Evolutionary conservation across 1,140 invertebrate species (phyloP).

Genomic region (Eupeodes corollae): DNA sequence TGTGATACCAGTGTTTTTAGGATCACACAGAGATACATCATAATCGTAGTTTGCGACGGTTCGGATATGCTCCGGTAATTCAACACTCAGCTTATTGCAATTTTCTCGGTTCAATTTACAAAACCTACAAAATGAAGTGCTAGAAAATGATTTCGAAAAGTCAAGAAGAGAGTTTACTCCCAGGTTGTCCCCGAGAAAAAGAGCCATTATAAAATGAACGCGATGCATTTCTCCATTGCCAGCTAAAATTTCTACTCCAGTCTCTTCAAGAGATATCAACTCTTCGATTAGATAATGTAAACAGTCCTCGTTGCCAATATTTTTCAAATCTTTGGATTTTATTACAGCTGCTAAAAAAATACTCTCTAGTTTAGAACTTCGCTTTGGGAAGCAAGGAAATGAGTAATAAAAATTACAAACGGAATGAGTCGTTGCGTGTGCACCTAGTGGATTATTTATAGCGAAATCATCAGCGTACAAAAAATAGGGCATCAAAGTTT

Average conservation of each 20-base stretch:
- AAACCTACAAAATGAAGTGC: too few relatives aligned
- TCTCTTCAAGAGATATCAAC: background rate
- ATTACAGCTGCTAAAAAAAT: background rate
- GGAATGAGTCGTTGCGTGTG: background rate
- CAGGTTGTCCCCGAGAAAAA: too few relatives aligned
- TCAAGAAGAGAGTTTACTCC: too few relatives aligned
- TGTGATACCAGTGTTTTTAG: constrained; percentile 1
- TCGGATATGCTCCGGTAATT: too few relatives aligned
- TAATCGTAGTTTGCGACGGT: background rate
- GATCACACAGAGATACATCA: background rate
- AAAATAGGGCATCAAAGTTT: background rate
- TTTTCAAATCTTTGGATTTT: background rate
- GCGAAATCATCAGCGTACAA: background rate
- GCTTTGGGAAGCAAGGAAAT: background rate
- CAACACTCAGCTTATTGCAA: too few relatives aligned
- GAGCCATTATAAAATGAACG: too few relatives aligned
- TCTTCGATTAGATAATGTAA: background rate
- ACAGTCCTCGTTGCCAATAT: background rate
- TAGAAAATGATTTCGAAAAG: too few relatives aligned
- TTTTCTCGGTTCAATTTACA: too few relatives aligned
- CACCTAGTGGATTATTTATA: background rate
- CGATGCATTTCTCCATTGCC: too few relatives aligned
- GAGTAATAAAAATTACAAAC: too few relatives aligned
- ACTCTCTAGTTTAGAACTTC: background rate
- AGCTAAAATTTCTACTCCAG: background rate